These are phyloP conservation scores for Podilymbus podiceps DNA, from an alignment of 2,113 vertebrate genomes.

Conservation along the genomic window DNA sequence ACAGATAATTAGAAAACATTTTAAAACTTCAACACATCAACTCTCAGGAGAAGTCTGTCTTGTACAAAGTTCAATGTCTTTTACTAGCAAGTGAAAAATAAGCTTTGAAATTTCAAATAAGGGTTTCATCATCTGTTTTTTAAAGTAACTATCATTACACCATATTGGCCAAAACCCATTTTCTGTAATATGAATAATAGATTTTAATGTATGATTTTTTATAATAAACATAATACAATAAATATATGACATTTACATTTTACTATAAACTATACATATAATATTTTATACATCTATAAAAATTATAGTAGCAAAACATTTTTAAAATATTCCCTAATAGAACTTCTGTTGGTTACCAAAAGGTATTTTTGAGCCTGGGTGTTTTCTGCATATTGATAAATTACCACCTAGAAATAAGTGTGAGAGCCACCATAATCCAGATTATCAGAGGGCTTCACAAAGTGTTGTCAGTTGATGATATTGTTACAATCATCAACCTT, in stretches of 20 bases:
- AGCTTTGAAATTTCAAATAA: not conserved
- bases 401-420: not conserved
- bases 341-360: not conserved
- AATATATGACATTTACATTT: not conserved
- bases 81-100: not conserved
- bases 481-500: not conserved
- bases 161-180: not conserved
- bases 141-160: not conserved
- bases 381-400: not conserved
- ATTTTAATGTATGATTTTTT: not conserved
- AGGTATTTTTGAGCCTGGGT: not conserved
- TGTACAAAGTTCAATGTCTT: not conserved
- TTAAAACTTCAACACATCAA: not conserved
- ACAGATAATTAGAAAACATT: not conserved
- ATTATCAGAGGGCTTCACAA: not conserved
- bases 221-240: not conserved
- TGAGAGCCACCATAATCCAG: not conserved
- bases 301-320: not conserved
- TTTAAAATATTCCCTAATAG: not conserved
- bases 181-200: not conserved
- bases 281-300: not conserved
- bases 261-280: not conserved
- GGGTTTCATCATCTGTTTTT: not conserved
- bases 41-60: not conserved
- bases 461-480: not conserved